phyloP scores from a whole-genome alignment of 2,888 invertebrate genomes.

The Zelleria hepariella region DNA sequence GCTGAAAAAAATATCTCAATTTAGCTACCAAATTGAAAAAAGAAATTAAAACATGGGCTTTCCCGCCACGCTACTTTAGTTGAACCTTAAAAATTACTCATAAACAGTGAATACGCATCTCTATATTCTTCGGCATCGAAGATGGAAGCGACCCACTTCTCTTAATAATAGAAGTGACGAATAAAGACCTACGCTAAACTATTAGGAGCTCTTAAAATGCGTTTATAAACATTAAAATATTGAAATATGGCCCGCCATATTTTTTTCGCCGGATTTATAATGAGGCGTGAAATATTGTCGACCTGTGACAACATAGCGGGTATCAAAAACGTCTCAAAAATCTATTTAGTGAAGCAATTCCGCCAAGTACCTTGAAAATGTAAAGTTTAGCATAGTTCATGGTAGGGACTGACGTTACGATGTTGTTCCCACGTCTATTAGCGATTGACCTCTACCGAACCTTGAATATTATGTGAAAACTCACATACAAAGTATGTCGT shows the following conservation, averaged over 20 bases:
- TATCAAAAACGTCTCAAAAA: too few relatives aligned
- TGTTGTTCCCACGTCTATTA: not conserved
- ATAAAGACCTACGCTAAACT: slow-evolving; percentile 4
- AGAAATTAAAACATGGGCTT: too few relatives aligned
- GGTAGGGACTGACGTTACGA: too few relatives aligned
- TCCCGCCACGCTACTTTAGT: too few relatives aligned
- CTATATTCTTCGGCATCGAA: not conserved
- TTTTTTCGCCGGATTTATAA: not conserved
- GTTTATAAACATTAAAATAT: slow-evolving; percentile 6
- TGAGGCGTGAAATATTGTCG: not conserved
- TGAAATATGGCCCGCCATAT: slow-evolving; percentile 6
- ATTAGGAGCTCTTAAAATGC: slow-evolving; percentile 6
- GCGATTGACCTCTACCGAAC: not conserved
- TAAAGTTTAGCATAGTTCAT: too few relatives aligned
- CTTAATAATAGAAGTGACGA: not conserved
- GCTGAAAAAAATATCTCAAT: too few relatives aligned
- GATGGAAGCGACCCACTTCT: not conserved
- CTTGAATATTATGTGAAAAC: not conserved
- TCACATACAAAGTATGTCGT: not conserved
- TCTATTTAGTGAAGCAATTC: too few relatives aligned
- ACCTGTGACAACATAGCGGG: not conserved
- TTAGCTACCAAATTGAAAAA: too few relatives aligned
- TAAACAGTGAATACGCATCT: not conserved
- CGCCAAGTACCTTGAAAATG: too few relatives aligned
- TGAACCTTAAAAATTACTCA: too few relatives aligned